Percentiles rank a stretch among this genome's conserved stretches.
Conservation (phyloP, 2,113 vertebrate genomes). For the Lagopus muta region DNA sequence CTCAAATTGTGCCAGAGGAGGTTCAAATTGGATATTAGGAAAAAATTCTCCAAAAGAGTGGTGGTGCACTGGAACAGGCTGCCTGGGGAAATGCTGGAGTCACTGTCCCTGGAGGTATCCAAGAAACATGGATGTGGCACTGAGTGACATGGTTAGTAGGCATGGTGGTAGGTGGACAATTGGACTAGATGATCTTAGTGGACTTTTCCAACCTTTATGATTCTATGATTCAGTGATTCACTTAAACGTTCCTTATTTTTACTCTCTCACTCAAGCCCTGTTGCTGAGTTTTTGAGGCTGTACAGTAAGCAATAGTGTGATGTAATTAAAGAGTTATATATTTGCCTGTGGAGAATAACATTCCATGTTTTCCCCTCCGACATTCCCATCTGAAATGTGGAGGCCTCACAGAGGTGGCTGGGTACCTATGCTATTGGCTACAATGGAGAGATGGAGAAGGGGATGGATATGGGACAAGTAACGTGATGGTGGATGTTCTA, state of each 20-base stretch:
- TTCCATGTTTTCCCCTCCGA: background rate
- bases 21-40: too few relatives aligned
- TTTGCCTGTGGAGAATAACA: background rate
- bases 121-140: too few relatives aligned
- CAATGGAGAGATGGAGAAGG: background rate
- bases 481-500: background rate
- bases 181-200: too few relatives aligned
- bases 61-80: too few relatives aligned
- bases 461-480: background rate
- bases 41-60: too few relatives aligned
- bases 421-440: rapidly evolving
- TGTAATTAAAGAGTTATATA: background rate
- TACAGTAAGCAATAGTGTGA: background rate
- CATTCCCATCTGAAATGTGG: background rate
- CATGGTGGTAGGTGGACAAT: too few relatives aligned
- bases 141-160: too few relatives aligned
- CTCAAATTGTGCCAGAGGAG: too few relatives aligned
- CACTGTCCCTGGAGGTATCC: too few relatives aligned
- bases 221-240: too few relatives aligned
- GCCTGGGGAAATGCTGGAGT: too few relatives aligned
- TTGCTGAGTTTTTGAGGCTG: background rate
- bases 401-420: background rate
- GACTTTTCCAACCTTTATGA: too few relatives aligned
- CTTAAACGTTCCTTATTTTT: background rate
- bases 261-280: background rate